Evolutionary conservation across 1,140 invertebrate species (phyloP).

Genomic region (Lepidurus apus): DNA sequence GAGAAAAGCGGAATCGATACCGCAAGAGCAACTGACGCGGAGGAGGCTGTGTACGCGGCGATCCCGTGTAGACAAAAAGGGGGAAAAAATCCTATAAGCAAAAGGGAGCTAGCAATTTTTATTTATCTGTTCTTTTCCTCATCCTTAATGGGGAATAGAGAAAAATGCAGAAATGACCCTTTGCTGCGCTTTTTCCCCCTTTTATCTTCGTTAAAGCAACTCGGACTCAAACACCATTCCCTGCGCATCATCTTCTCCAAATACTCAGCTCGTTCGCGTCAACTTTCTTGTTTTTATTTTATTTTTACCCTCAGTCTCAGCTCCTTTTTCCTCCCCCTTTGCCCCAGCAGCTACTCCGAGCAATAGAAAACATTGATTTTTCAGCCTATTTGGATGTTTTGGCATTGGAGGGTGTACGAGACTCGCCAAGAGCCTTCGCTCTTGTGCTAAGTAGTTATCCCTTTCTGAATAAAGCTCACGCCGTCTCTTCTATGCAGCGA

Average conservation of each 20-base stretch:
- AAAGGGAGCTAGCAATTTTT: not conserved
- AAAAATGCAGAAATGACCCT: too few species aligned
- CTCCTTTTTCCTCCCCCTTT: not conserved
- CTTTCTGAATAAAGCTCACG: not conserved
- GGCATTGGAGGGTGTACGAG: slow-evolving; percentile 13
- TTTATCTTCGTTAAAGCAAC: not conserved
- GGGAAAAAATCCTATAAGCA: not conserved
- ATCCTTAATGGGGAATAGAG: not conserved
- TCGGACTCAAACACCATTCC: not conserved
- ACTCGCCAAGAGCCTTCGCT: not conserved
- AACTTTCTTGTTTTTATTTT: not conserved
- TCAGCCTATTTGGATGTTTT: slow-evolving; percentile 15
- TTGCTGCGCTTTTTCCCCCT: not conserved
- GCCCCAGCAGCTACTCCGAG: not conserved
- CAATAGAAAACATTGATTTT: slow-evolving; percentile 22
- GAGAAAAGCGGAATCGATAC: slow-evolving; percentile 17
- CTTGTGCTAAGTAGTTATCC: not conserved
- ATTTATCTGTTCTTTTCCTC: not conserved
- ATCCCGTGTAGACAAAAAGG: not conserved
- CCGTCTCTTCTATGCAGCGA: not conserved
- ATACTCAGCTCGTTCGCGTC: not conserved
- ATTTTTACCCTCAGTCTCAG: not conserved
- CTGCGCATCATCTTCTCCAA: not conserved
- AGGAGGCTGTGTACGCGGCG: not conserved
- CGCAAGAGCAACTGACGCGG: not conserved